Conservation (phyloP, 2,797 vertebrate species). For the Avahi laniger region DNA sequence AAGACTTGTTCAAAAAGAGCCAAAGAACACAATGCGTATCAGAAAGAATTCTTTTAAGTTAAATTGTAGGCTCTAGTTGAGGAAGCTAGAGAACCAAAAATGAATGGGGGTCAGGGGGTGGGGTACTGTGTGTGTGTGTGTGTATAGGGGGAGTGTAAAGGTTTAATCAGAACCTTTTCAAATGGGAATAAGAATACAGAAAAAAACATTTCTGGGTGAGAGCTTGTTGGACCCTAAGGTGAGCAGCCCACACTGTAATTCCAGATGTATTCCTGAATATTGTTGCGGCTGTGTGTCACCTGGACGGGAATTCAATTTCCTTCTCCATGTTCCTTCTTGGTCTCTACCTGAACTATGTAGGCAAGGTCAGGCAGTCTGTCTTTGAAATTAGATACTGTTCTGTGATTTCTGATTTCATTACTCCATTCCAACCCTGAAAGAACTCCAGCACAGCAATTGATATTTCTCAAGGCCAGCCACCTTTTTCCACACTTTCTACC, state of each 20-base stretch:
- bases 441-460: neutral
- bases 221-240: neutral
- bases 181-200: conserved; percentile 3
- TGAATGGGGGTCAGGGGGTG: fast-evolving
- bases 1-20: neutral
- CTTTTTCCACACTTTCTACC: conserved; percentile 47
- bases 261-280: neutral
- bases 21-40: neutral
- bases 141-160: neutral
- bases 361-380: conserved; percentile 61
- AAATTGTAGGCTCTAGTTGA: conserved; percentile 11
- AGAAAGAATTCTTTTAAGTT: neutral
- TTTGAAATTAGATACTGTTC: conserved; percentile 69
- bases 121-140: neutral
- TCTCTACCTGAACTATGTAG: conserved; percentile 60
- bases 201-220: neutral
- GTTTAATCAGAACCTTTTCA: conserved; percentile 4
- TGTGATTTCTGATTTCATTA: conserved; percentile 62
- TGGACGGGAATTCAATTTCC: conserved; percentile 64
- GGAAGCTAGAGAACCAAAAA: neutral
- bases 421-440: conserved; percentile 46
- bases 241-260: neutral
- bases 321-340: conserved; percentile 30
- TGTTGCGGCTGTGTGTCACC: neutral
- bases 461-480: conserved; percentile 62